Evolutionary conservation across 2,888 invertebrate species (phyloP).

Genomic region (Polyploca ridens): DNA sequence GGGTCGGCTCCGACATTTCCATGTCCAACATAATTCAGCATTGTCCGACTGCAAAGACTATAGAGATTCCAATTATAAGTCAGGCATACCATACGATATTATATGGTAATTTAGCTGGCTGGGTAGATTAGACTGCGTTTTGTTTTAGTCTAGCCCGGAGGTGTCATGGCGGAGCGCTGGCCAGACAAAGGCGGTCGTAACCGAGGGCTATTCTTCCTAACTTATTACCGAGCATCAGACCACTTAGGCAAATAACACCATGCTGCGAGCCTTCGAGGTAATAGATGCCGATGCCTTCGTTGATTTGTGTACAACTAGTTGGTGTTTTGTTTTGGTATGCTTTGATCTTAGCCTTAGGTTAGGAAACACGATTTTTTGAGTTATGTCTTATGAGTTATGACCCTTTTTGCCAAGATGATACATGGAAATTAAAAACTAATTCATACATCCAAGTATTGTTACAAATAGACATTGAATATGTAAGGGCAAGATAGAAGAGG

Average conservation of each 20-base stretch:
- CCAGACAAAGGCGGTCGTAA: slow-evolving; percentile 53
- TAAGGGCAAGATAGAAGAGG: too few species aligned
- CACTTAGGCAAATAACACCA: slow-evolving; percentile 69
- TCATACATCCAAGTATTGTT: too few species aligned
- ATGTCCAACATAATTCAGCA: neutral
- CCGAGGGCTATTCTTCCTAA: slow-evolving; percentile 57
- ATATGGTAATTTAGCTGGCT: slow-evolving; percentile 45
- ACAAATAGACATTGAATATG: too few species aligned
- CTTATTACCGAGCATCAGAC: slow-evolving; percentile 56
- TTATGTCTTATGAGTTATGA: too few species aligned
- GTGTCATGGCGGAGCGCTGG: slow-evolving; percentile 51
- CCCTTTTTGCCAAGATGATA: too few species aligned
- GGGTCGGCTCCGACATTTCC: too few species aligned
- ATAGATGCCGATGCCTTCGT: slow-evolving; percentile 36
- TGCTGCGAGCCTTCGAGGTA: slow-evolving; percentile 34
- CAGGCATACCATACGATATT: slow-evolving; percentile 30
- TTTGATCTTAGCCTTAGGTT: slow-evolving; percentile 1
- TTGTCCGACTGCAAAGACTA: neutral
- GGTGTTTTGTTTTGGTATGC: slow-evolving; percentile 3
- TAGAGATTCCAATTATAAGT: neutral
- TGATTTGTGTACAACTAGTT: slow-evolving; percentile 8
- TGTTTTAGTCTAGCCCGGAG: slow-evolving; percentile 51
- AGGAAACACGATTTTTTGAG: neutral
- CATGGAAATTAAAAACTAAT: too few species aligned
- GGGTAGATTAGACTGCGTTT: slow-evolving; percentile 53